Percentiles rank a stretch among this genome's conserved stretches.
These are phyloP conservation scores for Thamnophis sirtalis DNA, from an alignment of 2,113 vertebrate species.

Conservation along the genomic window DNA sequence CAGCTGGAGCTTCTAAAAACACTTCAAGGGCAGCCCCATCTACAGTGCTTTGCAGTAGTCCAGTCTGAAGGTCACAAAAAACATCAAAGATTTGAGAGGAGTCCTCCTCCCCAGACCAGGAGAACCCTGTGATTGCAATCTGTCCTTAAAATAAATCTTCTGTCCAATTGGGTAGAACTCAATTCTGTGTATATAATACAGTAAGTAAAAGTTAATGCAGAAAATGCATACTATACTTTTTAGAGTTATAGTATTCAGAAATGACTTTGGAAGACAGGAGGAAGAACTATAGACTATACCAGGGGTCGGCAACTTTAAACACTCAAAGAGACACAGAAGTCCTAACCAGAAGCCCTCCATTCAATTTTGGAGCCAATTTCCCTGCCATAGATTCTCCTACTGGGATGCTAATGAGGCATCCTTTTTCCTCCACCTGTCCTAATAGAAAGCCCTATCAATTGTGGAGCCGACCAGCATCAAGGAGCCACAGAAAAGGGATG, in stretches of 20 bases:
- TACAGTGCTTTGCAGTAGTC: background rate
- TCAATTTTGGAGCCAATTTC: no score
- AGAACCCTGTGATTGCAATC: background rate
- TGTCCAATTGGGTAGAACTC: background rate
- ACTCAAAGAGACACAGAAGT: no score
- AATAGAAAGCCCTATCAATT: no score
- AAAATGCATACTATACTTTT: background rate
- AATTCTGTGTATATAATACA: background rate
- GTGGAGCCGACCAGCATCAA: no score
- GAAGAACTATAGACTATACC: background rate
- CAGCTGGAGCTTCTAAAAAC: background rate
- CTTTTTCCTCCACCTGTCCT: no score
- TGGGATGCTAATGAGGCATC: no score
- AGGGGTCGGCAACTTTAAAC: no score
- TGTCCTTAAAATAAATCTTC: background rate
- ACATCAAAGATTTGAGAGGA: background rate
- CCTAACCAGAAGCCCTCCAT: no score
- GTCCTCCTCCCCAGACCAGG: background rate
- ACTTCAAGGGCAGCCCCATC: background rate
- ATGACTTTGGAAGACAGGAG: background rate
- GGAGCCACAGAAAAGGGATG: no score
- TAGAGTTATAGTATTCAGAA: background rate
- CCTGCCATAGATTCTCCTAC: no score
- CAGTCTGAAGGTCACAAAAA: background rate
- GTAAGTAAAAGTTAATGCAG: background rate